A percentile compares a stretch with the other conserved stretches of the same genome.
phyloP scores from a whole-genome alignment of 2,113 vertebrate genomes.

The Opisthocomus hoazin region DNA sequence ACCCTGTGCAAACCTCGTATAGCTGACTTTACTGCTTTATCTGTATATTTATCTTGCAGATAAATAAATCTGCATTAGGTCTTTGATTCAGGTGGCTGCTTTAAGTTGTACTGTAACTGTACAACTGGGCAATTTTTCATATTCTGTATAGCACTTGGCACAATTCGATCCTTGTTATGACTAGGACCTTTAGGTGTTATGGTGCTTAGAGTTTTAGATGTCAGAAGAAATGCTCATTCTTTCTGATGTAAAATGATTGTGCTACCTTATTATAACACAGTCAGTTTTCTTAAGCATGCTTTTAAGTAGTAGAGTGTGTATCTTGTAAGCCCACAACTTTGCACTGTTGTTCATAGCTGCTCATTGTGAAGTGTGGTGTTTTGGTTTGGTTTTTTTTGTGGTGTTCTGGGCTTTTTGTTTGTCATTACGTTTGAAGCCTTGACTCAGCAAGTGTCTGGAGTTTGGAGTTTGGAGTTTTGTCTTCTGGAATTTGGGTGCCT shows the following conservation, averaged over 20 bases:
- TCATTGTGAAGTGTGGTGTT: neutral
- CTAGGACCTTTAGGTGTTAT: neutral
- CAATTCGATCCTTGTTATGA: neutral
- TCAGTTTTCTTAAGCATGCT: neutral
- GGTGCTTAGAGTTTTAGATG: neutral
- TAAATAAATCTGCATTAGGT: neutral
- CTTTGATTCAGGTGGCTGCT: neutral
- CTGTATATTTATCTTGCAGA: neutral
- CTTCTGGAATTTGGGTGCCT: neutral
- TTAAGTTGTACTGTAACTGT: neutral
- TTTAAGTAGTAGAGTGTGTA: neutral
- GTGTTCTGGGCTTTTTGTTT: neutral
- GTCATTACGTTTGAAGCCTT: neutral
- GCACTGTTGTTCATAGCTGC: neutral
- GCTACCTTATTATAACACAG: neutral
- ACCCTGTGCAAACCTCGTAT: neutral
- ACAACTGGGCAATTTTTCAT: neutral
- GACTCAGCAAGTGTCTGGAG: neutral
- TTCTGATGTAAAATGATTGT: neutral
- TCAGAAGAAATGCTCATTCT: neutral
- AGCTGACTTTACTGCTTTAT: neutral
- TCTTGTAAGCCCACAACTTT: neutral
- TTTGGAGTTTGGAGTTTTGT: neutral
- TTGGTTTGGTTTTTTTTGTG: neutral
- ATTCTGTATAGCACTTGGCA: neutral